Evolutionary conservation across 2,797 vertebrate genomes (phyloP).

Genomic region (Melanotaenia trifasciata): DNA sequence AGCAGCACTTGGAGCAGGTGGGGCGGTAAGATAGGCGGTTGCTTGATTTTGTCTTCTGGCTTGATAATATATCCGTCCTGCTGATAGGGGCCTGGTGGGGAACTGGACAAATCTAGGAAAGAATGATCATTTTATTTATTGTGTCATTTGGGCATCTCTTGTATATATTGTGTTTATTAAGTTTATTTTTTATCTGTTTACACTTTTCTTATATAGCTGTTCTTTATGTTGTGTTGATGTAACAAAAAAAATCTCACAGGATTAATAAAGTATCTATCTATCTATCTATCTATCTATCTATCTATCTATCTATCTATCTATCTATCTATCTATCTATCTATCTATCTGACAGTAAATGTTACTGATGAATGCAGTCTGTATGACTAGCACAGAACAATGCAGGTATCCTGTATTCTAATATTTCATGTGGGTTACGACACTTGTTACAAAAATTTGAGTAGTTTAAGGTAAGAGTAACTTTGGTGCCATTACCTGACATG

Average conservation of each 20-base stretch:
- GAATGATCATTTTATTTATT: background rate
- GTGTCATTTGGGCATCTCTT: background rate
- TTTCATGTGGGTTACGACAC: background rate
- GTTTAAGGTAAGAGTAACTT: background rate
- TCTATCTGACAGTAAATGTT: background rate
- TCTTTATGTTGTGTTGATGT: no score
- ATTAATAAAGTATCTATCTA: no score
- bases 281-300: no score
- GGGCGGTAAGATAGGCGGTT: constrained; percentile 93
- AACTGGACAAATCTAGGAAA: constrained; percentile 92
- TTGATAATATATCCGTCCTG: constrained; percentile 92
- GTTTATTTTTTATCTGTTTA: no score
- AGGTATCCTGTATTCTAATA: background rate
- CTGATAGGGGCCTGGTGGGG: constrained; percentile 94
- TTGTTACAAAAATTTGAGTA: background rate
- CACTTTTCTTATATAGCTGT: no score
- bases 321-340: no score
- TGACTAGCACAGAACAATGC: background rate
- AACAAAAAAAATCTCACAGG: no score
- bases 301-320: no score
- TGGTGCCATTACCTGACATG: constrained; percentile 84
- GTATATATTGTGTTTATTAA: no score
- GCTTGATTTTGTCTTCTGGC: constrained; percentile 90
- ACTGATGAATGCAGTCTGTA: background rate
- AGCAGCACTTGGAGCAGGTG: constrained; percentile 98